Evolutionary conservation across 2,888 invertebrate species (phyloP).

Genomic region (Mantis religiosa): DNA sequence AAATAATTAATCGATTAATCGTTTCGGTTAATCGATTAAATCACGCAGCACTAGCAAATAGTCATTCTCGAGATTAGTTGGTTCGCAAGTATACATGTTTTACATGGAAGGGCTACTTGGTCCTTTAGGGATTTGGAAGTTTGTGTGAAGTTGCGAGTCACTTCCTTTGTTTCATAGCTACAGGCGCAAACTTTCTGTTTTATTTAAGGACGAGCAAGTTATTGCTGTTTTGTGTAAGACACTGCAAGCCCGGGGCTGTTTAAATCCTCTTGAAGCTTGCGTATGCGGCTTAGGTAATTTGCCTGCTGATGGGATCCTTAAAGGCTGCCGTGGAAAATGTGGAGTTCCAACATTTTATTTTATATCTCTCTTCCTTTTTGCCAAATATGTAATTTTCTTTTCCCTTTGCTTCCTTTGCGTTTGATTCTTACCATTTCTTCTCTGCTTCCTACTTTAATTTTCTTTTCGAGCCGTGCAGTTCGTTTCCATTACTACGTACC

Average conservation of each 20-base stretch:
- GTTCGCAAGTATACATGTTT: too few species aligned
- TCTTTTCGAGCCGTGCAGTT: background rate
- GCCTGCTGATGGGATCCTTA: background rate
- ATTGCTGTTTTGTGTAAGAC: background rate
- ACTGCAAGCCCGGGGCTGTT: background rate
- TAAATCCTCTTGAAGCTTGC: background rate
- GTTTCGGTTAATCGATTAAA: too few species aligned
- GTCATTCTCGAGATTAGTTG: too few species aligned
- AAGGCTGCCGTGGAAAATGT: background rate
- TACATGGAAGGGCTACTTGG: too few species aligned
- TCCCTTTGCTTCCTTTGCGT: background rate
- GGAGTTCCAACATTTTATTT: too few species aligned
- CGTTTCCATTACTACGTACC: background rate
- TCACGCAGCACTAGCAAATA: too few species aligned
- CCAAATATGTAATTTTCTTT: background rate
- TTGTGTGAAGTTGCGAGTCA: too few species aligned
- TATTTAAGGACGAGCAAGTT: background rate
- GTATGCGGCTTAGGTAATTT: background rate
- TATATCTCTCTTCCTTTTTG: background rate
- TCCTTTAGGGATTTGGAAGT: too few species aligned
- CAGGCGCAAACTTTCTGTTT: background rate
- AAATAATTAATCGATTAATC: too few species aligned
- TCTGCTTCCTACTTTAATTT: background rate
- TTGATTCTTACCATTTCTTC: background rate
- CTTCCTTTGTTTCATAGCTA: background rate